Evolutionary conservation across 2,113 vertebrate genomes (phyloP).

Genomic region (Chaetodon trifascialis): DNA sequence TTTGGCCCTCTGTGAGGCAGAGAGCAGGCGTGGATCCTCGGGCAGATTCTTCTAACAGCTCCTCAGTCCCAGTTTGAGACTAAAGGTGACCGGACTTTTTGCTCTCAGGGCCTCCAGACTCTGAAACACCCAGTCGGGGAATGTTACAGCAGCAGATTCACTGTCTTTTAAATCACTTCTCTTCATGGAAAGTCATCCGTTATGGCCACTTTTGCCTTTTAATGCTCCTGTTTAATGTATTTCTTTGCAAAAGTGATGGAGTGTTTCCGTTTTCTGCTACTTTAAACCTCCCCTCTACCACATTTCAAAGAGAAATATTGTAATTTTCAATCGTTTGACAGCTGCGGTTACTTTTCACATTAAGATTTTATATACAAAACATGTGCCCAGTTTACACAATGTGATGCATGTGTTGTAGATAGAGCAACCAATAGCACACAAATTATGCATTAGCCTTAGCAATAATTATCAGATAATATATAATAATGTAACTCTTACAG

Average conservation of each 20-base stretch:
- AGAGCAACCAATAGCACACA: not conserved
- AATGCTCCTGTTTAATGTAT: constrained; percentile 8
- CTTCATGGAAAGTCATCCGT: not conserved
- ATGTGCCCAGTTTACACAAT: not conserved
- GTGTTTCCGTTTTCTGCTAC: not conserved
- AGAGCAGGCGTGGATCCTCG: constrained; percentile 43
- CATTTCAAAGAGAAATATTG: not conserved
- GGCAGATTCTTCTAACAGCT: constrained; percentile 51
- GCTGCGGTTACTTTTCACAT: constrained; percentile 13
- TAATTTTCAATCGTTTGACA: not conserved
- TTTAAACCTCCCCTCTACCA: not conserved
- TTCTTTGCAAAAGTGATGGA: not conserved
- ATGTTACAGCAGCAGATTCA: constrained; percentile 11
- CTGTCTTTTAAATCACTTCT: constrained; percentile 32
- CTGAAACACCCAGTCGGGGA: constrained; percentile 21
- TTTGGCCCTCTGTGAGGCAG: constrained; percentile 35
- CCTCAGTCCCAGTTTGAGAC: constrained; percentile 30
- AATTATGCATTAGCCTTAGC: too few relatives aligned
- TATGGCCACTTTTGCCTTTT: constrained; percentile 2
- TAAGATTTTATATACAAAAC: not conserved
- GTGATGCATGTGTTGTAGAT: not conserved
- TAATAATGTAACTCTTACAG: not conserved
- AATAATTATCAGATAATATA: not conserved
- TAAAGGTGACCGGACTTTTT: constrained; percentile 50
- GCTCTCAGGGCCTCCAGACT: constrained; percentile 36